These are phyloP conservation scores for Podocnemis expansa DNA, from an alignment of 2,113 vertebrate species.

Conservation along the genomic window DNA sequence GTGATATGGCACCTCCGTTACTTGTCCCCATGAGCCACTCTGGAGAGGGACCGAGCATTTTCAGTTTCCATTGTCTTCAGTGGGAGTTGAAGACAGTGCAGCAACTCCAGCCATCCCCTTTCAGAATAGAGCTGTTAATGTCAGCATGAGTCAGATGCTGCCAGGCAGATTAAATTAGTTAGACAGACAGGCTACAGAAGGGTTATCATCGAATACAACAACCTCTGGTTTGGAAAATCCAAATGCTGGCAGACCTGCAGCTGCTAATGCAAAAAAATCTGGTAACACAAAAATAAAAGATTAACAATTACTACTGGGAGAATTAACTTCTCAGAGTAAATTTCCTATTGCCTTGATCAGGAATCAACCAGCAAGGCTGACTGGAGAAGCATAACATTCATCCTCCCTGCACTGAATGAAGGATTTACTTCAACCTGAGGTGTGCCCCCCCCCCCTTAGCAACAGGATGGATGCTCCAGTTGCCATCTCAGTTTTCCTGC, in stretches of 20 bases:
- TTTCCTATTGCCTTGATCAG: neutral
- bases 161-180: conserved; percentile 8
- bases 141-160: neutral
- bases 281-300: conserved; percentile 11
- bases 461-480: neutral
- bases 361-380: neutral
- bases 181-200: conserved; percentile 38
- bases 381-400: neutral
- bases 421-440: neutral
- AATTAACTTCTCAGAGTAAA: neutral
- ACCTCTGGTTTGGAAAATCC: conserved; percentile 14
- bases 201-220: conserved; percentile 15
- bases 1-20: neutral
- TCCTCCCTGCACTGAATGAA: neutral
- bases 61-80: fast-evolving
- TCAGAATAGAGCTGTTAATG: neutral
- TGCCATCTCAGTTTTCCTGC: neutral
- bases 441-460: neutral
- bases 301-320: neutral
- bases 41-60: neutral
- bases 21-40: neutral
- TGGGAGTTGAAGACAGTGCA: neutral
- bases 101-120: neutral
- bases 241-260: conserved; percentile 21
- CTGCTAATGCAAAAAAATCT: neutral